phyloP scores from a whole-genome alignment of 2,113 vertebrate species.

The Crocuta crocuta region DNA sequence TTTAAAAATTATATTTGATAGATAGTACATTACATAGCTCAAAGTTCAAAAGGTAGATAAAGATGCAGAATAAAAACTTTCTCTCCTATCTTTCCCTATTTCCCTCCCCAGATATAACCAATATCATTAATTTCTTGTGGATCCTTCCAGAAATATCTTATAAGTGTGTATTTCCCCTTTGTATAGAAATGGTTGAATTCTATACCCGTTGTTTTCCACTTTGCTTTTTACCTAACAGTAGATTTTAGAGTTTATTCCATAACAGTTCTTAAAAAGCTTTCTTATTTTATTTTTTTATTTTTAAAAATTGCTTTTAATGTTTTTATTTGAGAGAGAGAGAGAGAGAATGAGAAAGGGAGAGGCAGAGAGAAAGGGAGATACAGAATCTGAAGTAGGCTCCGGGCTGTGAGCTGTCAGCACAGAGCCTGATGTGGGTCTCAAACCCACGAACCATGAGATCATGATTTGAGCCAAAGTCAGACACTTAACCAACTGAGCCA shows the following conservation, averaged over 20 bases:
- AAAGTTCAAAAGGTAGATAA: neutral
- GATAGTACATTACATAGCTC: neutral
- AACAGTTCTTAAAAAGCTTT: conserved; percentile 42
- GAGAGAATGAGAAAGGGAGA: too few species aligned
- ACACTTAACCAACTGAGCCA: too few species aligned
- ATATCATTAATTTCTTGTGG: neutral
- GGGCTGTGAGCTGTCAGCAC: too few species aligned
- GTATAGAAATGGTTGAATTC: conserved; percentile 32
- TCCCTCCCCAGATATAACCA: neutral
- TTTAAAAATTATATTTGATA: conserved; percentile 22
- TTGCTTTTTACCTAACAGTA: conserved; percentile 31
- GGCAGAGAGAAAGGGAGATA: too few species aligned
- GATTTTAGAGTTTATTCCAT: conserved; percentile 33
- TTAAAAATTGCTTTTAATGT: too few species aligned
- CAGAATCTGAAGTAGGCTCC: too few species aligned
- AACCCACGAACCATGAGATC: too few species aligned
- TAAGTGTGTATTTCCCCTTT: conserved; percentile 29
- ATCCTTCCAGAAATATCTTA: conserved; percentile 29
- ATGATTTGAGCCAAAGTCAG: too few species aligned
- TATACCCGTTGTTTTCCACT: neutral
- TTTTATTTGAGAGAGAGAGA: too few species aligned
- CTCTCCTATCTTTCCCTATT: neutral
- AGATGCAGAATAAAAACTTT: conserved; percentile 9
- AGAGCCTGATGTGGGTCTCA: too few species aligned
- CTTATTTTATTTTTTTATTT: neutral